Conservation (phyloP, 2,797 vertebrate genomes). For the Ptychadena robeensis region DNA sequence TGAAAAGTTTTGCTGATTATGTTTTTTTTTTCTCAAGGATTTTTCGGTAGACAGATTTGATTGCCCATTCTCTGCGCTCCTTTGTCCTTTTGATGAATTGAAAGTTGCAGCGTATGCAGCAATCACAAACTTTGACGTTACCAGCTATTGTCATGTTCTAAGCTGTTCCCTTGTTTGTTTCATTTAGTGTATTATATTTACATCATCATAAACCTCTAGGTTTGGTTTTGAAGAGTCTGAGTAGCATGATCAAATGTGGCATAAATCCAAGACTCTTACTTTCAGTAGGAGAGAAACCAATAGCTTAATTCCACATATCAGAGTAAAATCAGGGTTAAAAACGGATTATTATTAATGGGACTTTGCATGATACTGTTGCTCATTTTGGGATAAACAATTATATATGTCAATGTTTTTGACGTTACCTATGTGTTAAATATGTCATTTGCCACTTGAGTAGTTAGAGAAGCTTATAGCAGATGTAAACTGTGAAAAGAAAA, state of each 20-base stretch:
- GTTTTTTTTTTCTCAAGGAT: neutral
- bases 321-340: too few relatives aligned
- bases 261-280: neutral
- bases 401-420: too few relatives aligned
- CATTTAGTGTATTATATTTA: neutral
- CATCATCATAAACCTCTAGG: neutral
- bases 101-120: conserved; percentile 13
- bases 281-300: too few relatives aligned
- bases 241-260: neutral
- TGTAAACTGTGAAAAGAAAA: too few relatives aligned
- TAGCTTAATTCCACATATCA: too few relatives aligned
- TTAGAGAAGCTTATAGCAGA: too few relatives aligned
- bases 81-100: conserved; percentile 2
- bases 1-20: conserved; percentile 28
- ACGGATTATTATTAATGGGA: too few relatives aligned
- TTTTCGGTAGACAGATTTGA: conserved; percentile 21
- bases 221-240: neutral
- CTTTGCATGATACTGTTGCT: too few relatives aligned
- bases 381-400: too few relatives aligned
- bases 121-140: conserved; percentile 25
- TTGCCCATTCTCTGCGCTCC: conserved; percentile 24
- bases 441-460: too few relatives aligned
- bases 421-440: too few relatives aligned
- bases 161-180: neutral
- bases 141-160: neutral